Base-by-base conservation (phyloP, 1,140 invertebrate species). In the Ephestia elutella region DNA sequence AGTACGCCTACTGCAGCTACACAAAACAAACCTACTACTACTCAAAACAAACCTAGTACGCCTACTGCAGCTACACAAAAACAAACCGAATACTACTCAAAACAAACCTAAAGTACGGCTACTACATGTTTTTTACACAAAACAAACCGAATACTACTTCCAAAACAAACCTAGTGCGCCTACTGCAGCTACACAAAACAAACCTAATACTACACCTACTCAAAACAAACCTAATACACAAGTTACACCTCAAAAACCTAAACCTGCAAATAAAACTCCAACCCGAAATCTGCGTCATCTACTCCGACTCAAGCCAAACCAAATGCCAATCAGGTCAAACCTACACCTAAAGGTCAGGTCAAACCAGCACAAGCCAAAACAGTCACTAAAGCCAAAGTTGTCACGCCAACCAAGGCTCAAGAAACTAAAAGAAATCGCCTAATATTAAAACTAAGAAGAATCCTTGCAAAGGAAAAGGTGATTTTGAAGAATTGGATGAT, bases 401-500 rank as follows among this genome's bases (percentile, higher is more conserved):
- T n/a, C n/a, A n/a, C n/a, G n/a, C n/a, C 49, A 60, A 49, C 13
- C 21, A 44, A 11, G 8, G 13, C 5, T 11, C 15, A 50, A 51
- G 20, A 54, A 49, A 19, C 1, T n/a, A 57, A 56, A 48, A 56
- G n/a, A 49, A 57, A 15, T 30, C 49, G 38, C 0, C 51, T 18
- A 56, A 32, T 1, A 17, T 21, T 28, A 57, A 59, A 62, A 20
- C 11, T 49, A 58, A 59, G 50, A 55, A 11, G 20, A 10, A 32
- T 32, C 49, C 63, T 19, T 57, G 66, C 5, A 38, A 60, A 11
- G 38, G 13, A 25, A 57, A 54, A 13, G 54, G 61, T 58, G 74
- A 77, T 54, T 71, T 62, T 60, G 83, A 86, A 25, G 81, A 82
- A 63, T 65, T 82, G 38, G 66, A 75, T 38, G 82, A 85, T 60